Evolutionary conservation across 2,888 invertebrate species (phyloP).

Genomic region (Coenonympha arcania): DNA sequence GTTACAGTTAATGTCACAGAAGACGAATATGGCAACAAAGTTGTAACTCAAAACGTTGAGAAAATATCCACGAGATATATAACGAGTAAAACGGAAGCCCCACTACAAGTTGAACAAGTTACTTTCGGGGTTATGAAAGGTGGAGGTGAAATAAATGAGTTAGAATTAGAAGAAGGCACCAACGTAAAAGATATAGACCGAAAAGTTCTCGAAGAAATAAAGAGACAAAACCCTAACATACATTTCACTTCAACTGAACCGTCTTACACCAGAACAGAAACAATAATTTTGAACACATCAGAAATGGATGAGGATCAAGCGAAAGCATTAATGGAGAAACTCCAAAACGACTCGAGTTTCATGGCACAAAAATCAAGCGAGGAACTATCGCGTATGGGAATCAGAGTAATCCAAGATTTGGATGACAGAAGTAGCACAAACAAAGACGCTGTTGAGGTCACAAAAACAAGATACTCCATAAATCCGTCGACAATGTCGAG

Average conservation of each 20-base stretch:
- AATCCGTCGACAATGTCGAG: constrained; percentile 59
- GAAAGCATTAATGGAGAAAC: constrained; percentile 60
- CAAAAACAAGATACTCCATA: constrained; percentile 63
- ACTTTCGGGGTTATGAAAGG: constrained; percentile 64
- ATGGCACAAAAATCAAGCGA: constrained; percentile 64
- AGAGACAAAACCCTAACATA: constrained; percentile 63
- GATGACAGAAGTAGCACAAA: constrained; percentile 54
- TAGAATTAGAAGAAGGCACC: constrained; percentile 57
- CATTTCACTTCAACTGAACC: constrained; percentile 65
- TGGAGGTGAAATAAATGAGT: constrained; percentile 51
- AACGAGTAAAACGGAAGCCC: constrained; percentile 57
- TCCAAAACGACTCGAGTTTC: constrained; percentile 65
- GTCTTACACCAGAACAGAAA: constrained; percentile 65
- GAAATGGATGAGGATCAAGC: constrained; percentile 67
- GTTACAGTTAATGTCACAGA: constrained; percentile 69
- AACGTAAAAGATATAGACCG: constrained; percentile 61
- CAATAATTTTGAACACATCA: constrained; percentile 70
- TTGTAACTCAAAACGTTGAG: constrained; percentile 67
- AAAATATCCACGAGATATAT: constrained; percentile 61
- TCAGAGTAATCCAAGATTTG: constrained; percentile 58
- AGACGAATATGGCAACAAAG: constrained; percentile 68
- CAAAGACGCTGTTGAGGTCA: constrained; percentile 51
- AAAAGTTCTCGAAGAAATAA: constrained; percentile 62
- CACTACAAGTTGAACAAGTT: constrained; percentile 66
- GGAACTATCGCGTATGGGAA: constrained; percentile 61